phyloP scores from a whole-genome alignment of 1,140 invertebrate genomes.

The Melipona quadrifasciata region DNA sequence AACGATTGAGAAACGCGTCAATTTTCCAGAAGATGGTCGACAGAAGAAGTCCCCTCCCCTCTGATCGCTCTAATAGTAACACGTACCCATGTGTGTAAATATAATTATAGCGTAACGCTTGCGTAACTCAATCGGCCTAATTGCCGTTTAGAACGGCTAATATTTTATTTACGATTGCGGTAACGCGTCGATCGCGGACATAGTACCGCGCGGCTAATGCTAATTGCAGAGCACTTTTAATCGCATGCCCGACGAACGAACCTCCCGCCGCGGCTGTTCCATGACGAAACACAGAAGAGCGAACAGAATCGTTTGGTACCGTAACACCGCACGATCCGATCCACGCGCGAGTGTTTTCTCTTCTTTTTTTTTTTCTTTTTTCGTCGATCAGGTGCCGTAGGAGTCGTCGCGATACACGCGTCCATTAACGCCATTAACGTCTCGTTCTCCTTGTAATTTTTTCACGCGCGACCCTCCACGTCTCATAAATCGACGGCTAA shows the following conservation, averaged over 20 bases:
- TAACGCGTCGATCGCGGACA: slow-evolving; percentile 6
- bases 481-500: slow-evolving; percentile 34
- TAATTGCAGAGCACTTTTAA: slow-evolving; percentile 52
- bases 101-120: slow-evolving; percentile 56
- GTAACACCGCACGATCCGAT: not conserved
- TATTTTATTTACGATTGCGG: slow-evolving; percentile 54
- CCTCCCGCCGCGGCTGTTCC: not conserved
- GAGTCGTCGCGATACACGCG: not conserved
- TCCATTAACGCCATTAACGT: not conserved
- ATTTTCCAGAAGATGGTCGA: not conserved
- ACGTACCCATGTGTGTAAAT: slow-evolving; percentile 22
- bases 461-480: not conserved
- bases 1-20: not conserved
- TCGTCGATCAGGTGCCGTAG: not conserved
- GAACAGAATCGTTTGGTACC: not conserved
- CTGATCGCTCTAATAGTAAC: slow-evolving; percentile 38
- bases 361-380: too few species aligned
- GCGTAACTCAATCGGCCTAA: slow-evolving; percentile 42
- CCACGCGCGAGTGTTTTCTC: slow-evolving; percentile 5
- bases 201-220: not conserved
- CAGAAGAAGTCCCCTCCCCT: not conserved
- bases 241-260: slow-evolving; percentile 16
- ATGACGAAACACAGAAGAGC: not conserved
- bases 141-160: slow-evolving; percentile 25
- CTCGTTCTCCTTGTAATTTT: slow-evolving; percentile 31